Conservation (phyloP, 2,797 vertebrate species). For the Lepilemur septentrionalis region DNA sequence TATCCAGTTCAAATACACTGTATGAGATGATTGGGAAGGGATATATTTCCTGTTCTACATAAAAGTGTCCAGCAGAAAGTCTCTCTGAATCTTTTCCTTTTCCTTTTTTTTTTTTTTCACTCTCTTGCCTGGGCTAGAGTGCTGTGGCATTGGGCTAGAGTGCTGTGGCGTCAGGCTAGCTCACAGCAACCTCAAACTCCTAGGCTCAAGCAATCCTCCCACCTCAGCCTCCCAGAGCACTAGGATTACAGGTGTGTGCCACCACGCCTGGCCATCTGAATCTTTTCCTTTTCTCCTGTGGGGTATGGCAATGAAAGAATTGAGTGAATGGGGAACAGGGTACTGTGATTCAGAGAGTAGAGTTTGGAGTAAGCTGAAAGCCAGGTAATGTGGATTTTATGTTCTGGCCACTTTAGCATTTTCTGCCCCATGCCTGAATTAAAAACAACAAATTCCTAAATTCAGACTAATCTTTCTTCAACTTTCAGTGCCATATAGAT, state of each 20-base stretch:
- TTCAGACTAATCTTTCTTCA: constrained; percentile 43
- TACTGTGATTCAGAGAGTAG: constrained; percentile 4
- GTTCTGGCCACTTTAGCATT: not conserved
- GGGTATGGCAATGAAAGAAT: not conserved
- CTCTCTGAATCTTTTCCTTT: not conserved
- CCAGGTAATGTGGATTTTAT: constrained; percentile 31
- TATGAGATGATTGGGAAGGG: not conserved
- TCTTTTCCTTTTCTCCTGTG: not conserved
- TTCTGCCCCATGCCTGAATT: constrained; percentile 8
- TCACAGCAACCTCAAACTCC: too few species aligned
- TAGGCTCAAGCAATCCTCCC: too few species aligned
- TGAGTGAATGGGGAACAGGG: not conserved
- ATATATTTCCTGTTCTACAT: not conserved
- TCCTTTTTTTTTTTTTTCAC: not conserved
- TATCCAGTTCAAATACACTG: constrained; percentile 30
- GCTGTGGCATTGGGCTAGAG: too few species aligned
- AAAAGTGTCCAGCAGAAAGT: not conserved
- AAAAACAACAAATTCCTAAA: constrained; percentile 38
- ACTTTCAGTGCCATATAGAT: not conserved
- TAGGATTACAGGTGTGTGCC: too few species aligned
- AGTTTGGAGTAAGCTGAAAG: constrained; percentile 25
- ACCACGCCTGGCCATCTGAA: not conserved
- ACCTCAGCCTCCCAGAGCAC: too few species aligned
- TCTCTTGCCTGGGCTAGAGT: too few species aligned
- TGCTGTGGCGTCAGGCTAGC: too few species aligned